phyloP scores from a whole-genome alignment of 2,113 vertebrate species.

The Chaetodon auriga region DNA sequence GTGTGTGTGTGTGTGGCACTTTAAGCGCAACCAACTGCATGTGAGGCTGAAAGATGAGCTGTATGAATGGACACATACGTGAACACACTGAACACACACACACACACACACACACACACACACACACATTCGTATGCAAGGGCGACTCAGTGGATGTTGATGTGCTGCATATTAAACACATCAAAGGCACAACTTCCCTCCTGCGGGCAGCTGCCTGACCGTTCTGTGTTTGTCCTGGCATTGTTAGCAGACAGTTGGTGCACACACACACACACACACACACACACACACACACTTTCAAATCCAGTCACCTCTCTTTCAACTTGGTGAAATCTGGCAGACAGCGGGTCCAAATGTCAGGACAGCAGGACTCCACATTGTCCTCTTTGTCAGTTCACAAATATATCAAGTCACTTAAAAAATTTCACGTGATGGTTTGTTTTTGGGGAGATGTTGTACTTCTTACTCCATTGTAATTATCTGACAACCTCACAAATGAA shows the following conservation, averaged over 20 bases:
- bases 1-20: too few relatives aligned
- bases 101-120: neutral
- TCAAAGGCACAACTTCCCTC: neutral
- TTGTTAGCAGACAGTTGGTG: neutral
- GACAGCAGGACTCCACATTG: neutral
- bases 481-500: too few relatives aligned
- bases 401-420: too few relatives aligned
- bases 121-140: neutral
- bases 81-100: neutral
- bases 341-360: neutral
- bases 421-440: too few relatives aligned
- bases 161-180: neutral
- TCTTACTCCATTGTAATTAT: too few relatives aligned
- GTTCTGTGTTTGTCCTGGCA: rapidly evolving
- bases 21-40: too few relatives aligned
- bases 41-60: too few relatives aligned
- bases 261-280: neutral
- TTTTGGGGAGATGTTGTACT: too few relatives aligned
- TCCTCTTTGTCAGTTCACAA: too few relatives aligned
- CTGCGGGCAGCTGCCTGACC: neutral
- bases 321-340: neutral
- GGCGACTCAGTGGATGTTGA: neutral
- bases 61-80: neutral
- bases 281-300: neutral
- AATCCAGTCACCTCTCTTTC: neutral